phyloP scores from a whole-genome alignment of 1,140 invertebrate species.

The Samia ricini region DNA sequence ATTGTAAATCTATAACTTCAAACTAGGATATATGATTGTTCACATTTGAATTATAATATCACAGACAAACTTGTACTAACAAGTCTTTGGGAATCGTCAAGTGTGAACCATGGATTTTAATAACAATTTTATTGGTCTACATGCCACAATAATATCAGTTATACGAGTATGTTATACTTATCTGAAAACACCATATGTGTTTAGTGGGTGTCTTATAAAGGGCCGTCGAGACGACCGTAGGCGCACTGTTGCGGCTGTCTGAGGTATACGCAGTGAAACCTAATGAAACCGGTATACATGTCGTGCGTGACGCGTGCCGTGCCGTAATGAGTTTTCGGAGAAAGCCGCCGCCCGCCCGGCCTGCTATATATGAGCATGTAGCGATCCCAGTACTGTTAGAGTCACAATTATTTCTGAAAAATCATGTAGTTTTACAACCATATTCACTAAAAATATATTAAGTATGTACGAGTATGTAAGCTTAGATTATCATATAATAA shows the following conservation, averaged over 20 bases:
- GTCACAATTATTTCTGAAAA: constrained; percentile 3
- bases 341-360: constrained; percentile 47
- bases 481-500: no score
- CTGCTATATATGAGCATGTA: no score
- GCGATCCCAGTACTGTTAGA: constrained; percentile 22
- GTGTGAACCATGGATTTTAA: no score
- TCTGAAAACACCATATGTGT: neutral
- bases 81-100: neutral
- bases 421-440: neutral
- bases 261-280: constrained; percentile 45
- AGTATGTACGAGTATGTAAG: neutral
- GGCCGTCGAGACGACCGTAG: constrained; percentile 14
- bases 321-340: constrained; percentile 71
- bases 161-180: no score
- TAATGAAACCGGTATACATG: constrained; percentile 68
- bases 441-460: neutral
- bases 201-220: neutral
- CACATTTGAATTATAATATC: neutral
- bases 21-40: no score
- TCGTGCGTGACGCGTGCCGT: constrained; percentile 61
- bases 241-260: constrained; percentile 27
- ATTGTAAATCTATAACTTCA: no score
- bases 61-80: neutral
- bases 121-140: no score
- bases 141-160: no score